Percentiles rank a stretch among this genome's conserved stretches.
These are phyloP conservation scores for Syrmaticus mikado DNA, from an alignment of 2,113 vertebrate species.

Conservation along the genomic window DNA sequence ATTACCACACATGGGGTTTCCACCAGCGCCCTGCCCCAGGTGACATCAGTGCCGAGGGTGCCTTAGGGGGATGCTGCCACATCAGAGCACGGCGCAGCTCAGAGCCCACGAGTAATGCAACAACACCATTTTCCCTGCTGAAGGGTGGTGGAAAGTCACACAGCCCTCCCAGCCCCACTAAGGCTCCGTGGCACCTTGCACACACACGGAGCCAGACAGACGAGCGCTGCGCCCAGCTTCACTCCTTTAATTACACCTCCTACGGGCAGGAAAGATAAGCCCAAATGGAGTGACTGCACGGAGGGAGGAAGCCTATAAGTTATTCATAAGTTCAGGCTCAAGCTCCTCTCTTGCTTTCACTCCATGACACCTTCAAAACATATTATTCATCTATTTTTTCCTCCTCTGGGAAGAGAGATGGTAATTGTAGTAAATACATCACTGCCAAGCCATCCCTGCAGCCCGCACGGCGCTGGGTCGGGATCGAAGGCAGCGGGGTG, in stretches of 20 bases:
- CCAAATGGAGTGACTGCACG: constrained; percentile 64
- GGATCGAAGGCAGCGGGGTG: background rate
- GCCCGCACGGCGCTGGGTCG: background rate
- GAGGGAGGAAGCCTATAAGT: constrained; percentile 71
- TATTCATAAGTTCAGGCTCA: constrained; percentile 73
- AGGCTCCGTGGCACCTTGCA: background rate
- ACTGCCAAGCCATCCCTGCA: constrained; percentile 41
- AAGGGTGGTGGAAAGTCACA: background rate
- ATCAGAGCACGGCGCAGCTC: background rate
- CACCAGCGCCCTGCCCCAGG: rapidly evolving
- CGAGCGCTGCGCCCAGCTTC: background rate
- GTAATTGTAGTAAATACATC: constrained; percentile 69
- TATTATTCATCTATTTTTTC: constrained; percentile 58
- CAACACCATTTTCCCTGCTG: rapidly evolving
- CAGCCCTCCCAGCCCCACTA: background rate
- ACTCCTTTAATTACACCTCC: constrained; percentile 69
- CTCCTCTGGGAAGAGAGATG: constrained; percentile 49
- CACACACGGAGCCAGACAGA: background rate
- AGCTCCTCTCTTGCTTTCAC: constrained; percentile 63
- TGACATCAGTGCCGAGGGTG: rapidly evolving
- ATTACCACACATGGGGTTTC: background rate
- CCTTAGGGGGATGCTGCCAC: rapidly evolving
- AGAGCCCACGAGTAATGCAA: rapidly evolving
- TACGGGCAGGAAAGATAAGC: constrained; percentile 64
- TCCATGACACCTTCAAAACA: constrained; percentile 68